Percentiles rank a stretch among this genome's conserved stretches.
Evolutionary conservation across 2,888 invertebrate genomes (phyloP).

Genomic region (Himalopsyche anomala): DNA sequence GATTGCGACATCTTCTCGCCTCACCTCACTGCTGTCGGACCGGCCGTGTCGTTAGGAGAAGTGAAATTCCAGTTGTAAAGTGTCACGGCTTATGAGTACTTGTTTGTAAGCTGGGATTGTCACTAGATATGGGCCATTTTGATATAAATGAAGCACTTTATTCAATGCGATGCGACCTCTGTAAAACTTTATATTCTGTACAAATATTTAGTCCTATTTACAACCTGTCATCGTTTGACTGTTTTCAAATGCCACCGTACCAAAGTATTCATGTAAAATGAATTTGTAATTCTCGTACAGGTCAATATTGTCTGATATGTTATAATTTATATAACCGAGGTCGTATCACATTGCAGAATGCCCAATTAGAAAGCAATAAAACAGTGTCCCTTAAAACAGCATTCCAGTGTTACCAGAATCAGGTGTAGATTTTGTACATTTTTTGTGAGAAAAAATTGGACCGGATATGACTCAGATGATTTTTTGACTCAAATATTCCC

Average conservation of each 20-base stretch:
- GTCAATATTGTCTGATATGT: too few species aligned
- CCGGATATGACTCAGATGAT: slow-evolving; percentile 19
- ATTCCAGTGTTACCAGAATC: slow-evolving; percentile 33
- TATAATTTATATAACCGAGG: background rate
- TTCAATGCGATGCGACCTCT: background rate
- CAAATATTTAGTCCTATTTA: too few species aligned
- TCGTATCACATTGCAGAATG: slow-evolving; percentile 2
- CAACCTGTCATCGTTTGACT: too few species aligned
- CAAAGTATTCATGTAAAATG: too few species aligned
- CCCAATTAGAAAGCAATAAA: slow-evolving; percentile 42
- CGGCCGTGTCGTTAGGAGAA: slow-evolving; percentile 17
- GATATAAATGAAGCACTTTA: slow-evolving; percentile 4
- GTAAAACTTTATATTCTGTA: background rate
- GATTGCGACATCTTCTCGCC: slow-evolving; percentile 36
- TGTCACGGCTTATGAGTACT: slow-evolving; percentile 10
- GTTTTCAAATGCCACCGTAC: too few species aligned
- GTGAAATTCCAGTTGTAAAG: slow-evolving; percentile 34
- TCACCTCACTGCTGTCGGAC: slow-evolving; percentile 16
- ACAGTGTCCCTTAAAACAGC: slow-evolving; percentile 19
- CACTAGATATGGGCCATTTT: slow-evolving; percentile 35
- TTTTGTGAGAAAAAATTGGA: slow-evolving; percentile 42
- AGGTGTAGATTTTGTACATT: slow-evolving; percentile 40
- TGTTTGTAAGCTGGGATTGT: slow-evolving; percentile 6
- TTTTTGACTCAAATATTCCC: slow-evolving; percentile 36
- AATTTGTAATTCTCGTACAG: too few species aligned